phyloP scores from a whole-genome alignment of 2,113 vertebrate species.

The Rhinichthys klamathensis region DNA sequence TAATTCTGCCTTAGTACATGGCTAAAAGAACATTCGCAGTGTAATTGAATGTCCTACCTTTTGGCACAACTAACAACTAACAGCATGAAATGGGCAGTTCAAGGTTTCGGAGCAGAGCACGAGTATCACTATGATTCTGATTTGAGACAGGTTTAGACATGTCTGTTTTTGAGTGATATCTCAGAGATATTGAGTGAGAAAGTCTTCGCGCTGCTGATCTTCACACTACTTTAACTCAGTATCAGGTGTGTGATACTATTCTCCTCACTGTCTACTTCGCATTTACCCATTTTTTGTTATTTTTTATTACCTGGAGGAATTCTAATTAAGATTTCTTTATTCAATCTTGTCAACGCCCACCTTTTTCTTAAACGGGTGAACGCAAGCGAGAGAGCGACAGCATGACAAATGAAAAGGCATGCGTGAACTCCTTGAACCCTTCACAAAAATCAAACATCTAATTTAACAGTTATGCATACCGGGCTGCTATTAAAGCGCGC shows the following conservation, averaged over 20 bases:
- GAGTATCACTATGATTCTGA: background rate
- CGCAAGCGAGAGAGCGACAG: background rate
- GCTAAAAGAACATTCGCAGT: too few species aligned
- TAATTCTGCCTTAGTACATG: too few species aligned
- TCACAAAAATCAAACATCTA: constrained; percentile 42
- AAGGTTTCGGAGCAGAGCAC: background rate
- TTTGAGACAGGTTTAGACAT: constrained; percentile 9
- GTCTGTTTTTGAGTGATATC: background rate
- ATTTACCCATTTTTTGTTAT: background rate
- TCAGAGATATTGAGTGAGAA: constrained; percentile 24
- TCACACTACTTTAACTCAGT: constrained; percentile 9
- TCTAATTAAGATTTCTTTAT: background rate
- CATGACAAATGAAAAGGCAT: background rate
- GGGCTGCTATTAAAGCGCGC: constrained; percentile 51
- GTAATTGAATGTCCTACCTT: background rate
- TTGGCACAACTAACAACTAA: background rate
- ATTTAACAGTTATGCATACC: constrained; percentile 59
- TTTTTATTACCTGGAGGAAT: background rate
- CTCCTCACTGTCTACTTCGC: background rate
- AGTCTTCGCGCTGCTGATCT: constrained; percentile 1
- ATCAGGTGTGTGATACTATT: constrained; percentile 12
- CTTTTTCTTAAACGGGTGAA: background rate
- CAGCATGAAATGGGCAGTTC: too few species aligned
- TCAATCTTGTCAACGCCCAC: constrained; percentile 1
- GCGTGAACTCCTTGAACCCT: constrained; percentile 45